Base-by-base conservation (phyloP, 2,113 vertebrate species). In the Furnarius figulus region DNA sequence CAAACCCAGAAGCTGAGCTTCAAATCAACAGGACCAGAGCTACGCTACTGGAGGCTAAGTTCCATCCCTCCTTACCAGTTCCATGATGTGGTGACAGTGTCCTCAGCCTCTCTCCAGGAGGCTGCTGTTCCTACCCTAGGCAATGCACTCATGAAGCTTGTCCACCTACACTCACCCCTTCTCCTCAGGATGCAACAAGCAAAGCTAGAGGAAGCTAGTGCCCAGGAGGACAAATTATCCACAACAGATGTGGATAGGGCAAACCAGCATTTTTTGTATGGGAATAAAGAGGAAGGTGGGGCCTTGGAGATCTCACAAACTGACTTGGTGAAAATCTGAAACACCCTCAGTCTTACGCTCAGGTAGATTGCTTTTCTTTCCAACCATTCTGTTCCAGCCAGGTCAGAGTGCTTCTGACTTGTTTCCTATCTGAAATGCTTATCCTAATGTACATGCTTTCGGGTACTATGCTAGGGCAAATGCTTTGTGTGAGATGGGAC, bases 71-170 rank as follows among this genome's bases (percentile, higher is more conserved):
- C 35, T 79, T 63, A 58, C 20, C 49, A 79, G 27, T 25, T 31
- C 40, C 0, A 0, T 25, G 39, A 63, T 0, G 1, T 5, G 17
- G 46, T 37, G 30, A 72, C 6, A 31, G 10, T 5, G 14, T 30
- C 33, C 39, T 71, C 56, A 47, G 39, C 12, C 21, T 62, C 24
- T 23, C 53, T 47, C 37, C 37, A 66, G 39, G 30, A 42, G 58
- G 79, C 42, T 84, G 58, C 59, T 83, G 23, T 14, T 90, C 31
- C 67, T 59, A 22, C 0, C 0, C 7, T 10, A 61, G 31, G 28
- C 28, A 39, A 42, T 2, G 7, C 8, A 14, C 28, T 35, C 0
- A 0, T 6, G 14, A 82, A 79, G 30, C 12, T 30, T 59, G 24
- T 3, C 3, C 0, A 5, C 16, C 53, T 61, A 24, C 1, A 23